Conservation (phyloP, 2,888 invertebrate genomes). For the Empis stercorea region DNA sequence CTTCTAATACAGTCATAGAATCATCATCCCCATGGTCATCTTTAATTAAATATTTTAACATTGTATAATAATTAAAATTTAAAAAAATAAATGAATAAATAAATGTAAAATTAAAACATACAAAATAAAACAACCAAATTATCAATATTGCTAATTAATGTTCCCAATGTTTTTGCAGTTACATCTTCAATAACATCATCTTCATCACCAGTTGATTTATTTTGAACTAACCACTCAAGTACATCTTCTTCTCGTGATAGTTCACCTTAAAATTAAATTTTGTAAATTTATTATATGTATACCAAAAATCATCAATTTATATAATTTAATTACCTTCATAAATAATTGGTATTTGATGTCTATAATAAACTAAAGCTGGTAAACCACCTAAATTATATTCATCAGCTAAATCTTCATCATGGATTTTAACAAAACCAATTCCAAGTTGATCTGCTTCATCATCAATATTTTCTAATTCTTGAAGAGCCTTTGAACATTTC, state of each 20-base stretch:
- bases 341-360: constrained; percentile 87
- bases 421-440: constrained; percentile 89
- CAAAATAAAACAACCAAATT: constrained; percentile 86
- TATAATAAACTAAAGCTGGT: constrained; percentile 83
- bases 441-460: constrained; percentile 90
- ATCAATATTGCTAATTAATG: constrained; percentile 78
- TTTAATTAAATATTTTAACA: constrained; percentile 29
- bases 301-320: too few species aligned
- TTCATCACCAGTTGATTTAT: constrained; percentile 86
- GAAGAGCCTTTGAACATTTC: constrained; percentile 78
- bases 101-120: too few species aligned
- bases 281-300: constrained; percentile 2
- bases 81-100: too few species aligned
- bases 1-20: constrained; percentile 70
- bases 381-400: constrained; percentile 83
- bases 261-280: constrained; percentile 70
- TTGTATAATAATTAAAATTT: too few species aligned
- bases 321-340: constrained; percentile 61
- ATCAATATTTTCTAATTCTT: constrained; percentile 87
- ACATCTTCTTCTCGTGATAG: constrained; percentile 83
- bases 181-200: constrained; percentile 91
- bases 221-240: constrained; percentile 83
- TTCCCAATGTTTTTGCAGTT: constrained; percentile 75
- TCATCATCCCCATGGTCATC: constrained; percentile 85
- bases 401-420: constrained; percentile 79